Evolutionary conservation across 2,113 vertebrate species (phyloP), one percentile per base, ranked within the genome.

Genomic region (Proteles cristata): DNA sequence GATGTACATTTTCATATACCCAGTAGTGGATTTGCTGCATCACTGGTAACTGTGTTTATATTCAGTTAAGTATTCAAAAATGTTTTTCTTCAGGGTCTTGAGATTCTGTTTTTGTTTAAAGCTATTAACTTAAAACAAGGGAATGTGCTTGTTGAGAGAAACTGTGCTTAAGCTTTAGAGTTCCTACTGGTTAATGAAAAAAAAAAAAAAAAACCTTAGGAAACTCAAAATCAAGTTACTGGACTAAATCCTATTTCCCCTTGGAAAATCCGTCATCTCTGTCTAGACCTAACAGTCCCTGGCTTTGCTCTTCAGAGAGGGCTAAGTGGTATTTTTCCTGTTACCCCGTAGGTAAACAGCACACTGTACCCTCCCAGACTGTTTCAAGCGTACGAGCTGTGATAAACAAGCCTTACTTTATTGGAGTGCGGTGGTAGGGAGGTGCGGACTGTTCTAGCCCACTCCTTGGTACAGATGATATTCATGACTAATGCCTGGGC

Each of bases 401-500:
- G 45, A 92, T 96, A 94, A 48, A 25, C 19, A 58, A 87, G 88
- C 82, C 61, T 93, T 26, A 14, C 14, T 31, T 98, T 97, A 88
- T 80, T 92, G 35, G 63, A 87, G 71, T 65, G 0, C 4, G 0
- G 86, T 35, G 69, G 9, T 53, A 31, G 89, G 91, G 97, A 96
- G 94, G 91, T 94, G 90, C 84, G 76, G 87, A 2, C 88, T 76
- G 28, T 71, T 90, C 83, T 93, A 10, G 14, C 25, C 19, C 0
- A 1, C 5, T 3, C 28, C 71, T 95, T 93, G 35, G 83, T 96
- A 85, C 81, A 93, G 83, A 58, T 97, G 81, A 73, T 97, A 93
- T 87, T 96, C 61, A 26, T 98, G 88, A 98, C 93, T 98, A 94
- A 96, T 89, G 79, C 80, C 71, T 96, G 88, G 45, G 92, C 93